Base-by-base conservation (phyloP, 2,888 invertebrate genomes). In the Chrysolina oricalcia region DNA sequence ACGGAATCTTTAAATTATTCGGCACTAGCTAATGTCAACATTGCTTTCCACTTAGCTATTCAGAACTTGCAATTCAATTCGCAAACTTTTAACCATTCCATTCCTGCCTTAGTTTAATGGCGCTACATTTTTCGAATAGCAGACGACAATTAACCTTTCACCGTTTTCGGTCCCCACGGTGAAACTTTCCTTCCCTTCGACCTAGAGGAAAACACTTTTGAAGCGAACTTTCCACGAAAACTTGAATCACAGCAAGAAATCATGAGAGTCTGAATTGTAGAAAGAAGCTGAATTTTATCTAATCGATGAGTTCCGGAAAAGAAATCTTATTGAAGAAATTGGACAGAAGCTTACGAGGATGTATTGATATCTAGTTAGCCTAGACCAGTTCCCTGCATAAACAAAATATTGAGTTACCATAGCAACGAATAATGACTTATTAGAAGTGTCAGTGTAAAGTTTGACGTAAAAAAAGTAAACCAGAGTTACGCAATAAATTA, bases 31-130 rank as follows among this genome's bases (percentile, higher is more conserved):
- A 48, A 48, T 48, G 48, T 48, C 48, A 71, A 74, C 74, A 71
- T 63, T 74, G 71, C 70, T 74, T 74, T 71, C 74, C 74, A 74
- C 74, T 74, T 74, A 73, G 27, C 70, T 48, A 73, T 69, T 73
- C 64, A 67, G 66, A 74, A 67, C 35, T 62, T 53, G 70, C 62
- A 66, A 67, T 74, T 68, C 62, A 66, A 67, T 74, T 68, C 71
- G 40, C 40, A 66, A 70, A 74, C 53, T 74, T 74, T 74, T 62
- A 66, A 67, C 66, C 48, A 66, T 50, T 67, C 35, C 63, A 17
- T 48, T 48, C 17, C 35, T 43, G 50, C 19, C 63, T 53, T 50
- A 67, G 17, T 71, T 68, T 71, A 74, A 71, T 46, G 64, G 41
- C 64, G 67, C 23, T 50, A 63, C 64, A 75, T 75, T 73, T 75